Evolutionary conservation across 2,888 invertebrate species (phyloP), one percentile per base, ranked within the genome.

Genomic region (Agonopterix heracliana): DNA sequence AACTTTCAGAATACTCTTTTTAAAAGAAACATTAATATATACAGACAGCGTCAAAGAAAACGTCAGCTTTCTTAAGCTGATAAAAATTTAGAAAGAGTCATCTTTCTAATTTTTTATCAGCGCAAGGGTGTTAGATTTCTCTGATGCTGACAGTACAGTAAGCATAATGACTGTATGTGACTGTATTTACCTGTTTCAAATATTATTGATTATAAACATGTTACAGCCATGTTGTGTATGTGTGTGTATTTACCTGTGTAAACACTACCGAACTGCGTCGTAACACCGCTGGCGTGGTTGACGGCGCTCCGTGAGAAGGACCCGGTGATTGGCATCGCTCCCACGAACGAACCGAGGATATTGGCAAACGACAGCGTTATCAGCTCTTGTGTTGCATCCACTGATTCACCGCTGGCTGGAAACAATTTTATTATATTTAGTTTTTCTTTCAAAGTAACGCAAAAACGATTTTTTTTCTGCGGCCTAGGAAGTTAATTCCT

Each of bases 221-320:
- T n/a, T n/a, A n/a, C n/a, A n/a, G n/a, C n/a, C n/a, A n/a, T n/a
- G n/a, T n/a, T n/a, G n/a, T n/a, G n/a, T n/a, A n/a, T n/a, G n/a
- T n/a, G n/a, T n/a, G n/a, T n/a, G n/a, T n/a, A n/a, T n/a, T 63
- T 75, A 91, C 93, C 95, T 48, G 96, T 96, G 61, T 93, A 94
- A 48, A 96, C 74, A 50, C 96, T 97, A 35, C 97, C 96, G 55
- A 96, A 91, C 10, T 97, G 96, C 0, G 97, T 97, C 55, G 93
- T 92, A 0, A 97, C 97, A 0, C 97, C 97, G 68, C 96, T 96
- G n/a, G 96, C 96, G 66, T 97, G 96, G 85, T 98, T 98, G 0
- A 98, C 97, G 14, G 98, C 98, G 54, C 96, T 95, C 49, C 96
- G 90, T 0, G 96, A 95, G 78, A 96, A 96, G 0, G 96, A 96